Evolutionary conservation across 2,113 vertebrate genomes (phyloP).

Genomic region (Noctilio leporinus): DNA sequence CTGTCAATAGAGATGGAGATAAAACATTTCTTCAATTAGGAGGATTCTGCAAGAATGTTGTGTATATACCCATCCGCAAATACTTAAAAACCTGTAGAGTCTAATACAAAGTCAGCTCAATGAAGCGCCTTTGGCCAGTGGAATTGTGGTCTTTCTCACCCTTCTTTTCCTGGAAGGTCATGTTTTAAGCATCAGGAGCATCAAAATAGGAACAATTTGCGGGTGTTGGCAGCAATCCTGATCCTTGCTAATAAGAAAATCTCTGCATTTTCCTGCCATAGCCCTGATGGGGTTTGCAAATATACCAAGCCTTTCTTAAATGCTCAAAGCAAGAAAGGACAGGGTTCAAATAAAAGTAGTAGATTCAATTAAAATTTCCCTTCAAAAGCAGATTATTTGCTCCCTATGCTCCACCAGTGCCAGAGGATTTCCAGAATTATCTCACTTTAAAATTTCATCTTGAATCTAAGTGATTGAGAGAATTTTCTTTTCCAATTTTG

Average conservation of each 20-base stretch:
- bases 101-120: conserved; percentile 31
- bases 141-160: neutral
- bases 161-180: neutral
- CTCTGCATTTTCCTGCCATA: neutral
- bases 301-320: neutral
- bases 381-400: conserved; percentile 38
- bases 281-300: neutral
- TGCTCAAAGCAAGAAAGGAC: neutral
- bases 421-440: conserved; percentile 5
- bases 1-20: conserved; percentile 80
- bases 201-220: neutral
- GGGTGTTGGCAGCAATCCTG: neutral
- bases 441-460: conserved; percentile 35
- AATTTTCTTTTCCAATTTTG: neutral
- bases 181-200: neutral
- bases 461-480: conserved; percentile 20
- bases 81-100: conserved; percentile 56
- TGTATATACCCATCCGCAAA: conserved; percentile 62
- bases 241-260: neutral
- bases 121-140: conserved; percentile 20
- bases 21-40: conserved; percentile 77
- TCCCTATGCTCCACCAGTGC: neutral
- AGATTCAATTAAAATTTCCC: conserved; percentile 28
- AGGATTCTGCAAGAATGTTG: conserved; percentile 68
- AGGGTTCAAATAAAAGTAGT: conserved; percentile 18